These are phyloP conservation scores for Sardina pilchardus DNA, from an alignment of 2,113 vertebrate genomes.

Conservation along the genomic window DNA sequence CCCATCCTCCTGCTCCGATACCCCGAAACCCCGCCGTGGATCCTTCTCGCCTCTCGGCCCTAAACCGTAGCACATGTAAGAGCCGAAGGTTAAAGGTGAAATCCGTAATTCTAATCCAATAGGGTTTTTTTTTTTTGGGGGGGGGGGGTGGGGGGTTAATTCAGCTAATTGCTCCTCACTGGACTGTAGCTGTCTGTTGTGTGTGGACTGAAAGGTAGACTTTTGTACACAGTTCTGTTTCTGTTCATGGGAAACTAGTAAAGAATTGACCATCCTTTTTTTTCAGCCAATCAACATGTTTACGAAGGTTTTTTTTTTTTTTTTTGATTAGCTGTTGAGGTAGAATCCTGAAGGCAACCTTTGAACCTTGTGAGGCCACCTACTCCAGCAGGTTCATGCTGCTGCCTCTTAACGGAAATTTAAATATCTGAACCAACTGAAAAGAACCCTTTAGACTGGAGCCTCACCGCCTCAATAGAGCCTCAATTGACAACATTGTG, in stretches of 20 bases:
- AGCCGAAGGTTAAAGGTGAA: not conserved
- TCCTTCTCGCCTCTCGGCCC: too few relatives aligned
- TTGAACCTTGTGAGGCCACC: not conserved
- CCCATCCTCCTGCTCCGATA: not conserved
- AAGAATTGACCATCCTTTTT: not conserved
- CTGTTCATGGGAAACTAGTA: not conserved
- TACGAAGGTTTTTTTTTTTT: too few relatives aligned
- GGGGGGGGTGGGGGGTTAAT: too few relatives aligned
- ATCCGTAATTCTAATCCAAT: not conserved
- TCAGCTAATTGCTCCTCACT: not conserved
- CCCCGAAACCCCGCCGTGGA: not conserved
- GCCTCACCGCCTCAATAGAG: not conserved
- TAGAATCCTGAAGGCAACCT: not conserved
- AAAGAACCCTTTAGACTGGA: not conserved
- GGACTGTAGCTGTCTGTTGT: not conserved
- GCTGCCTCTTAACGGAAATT: not conserved
- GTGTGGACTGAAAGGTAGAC: not conserved
- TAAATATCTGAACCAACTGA: not conserved
- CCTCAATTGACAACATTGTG: conserved; percentile 6
- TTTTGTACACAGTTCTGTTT: not conserved
- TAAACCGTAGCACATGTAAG: not conserved
- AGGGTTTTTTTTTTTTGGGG: not conserved
- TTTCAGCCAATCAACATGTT: not conserved
- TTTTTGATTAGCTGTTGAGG: not conserved
- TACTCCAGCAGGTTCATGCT: not conserved